Percentiles rank a stretch among this genome's conserved stretches.
phyloP scores from a whole-genome alignment of 1,140 invertebrate genomes.

The Phymorhynchus buccinoides region DNA sequence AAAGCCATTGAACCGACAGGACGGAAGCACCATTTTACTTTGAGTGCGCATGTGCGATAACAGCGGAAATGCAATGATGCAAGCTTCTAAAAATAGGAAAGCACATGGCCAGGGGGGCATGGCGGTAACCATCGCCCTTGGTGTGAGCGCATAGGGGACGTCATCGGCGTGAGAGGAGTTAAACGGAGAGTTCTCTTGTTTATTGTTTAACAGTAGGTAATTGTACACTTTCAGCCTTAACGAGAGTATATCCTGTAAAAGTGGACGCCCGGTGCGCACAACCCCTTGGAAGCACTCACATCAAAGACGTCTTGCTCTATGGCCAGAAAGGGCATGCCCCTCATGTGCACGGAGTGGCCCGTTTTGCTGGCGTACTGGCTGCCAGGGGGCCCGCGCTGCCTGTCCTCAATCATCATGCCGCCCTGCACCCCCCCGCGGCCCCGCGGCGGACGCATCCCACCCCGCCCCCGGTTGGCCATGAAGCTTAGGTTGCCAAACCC shows the following conservation, averaged over 20 bases:
- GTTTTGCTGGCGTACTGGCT: constrained; percentile 68
- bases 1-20: no score
- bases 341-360: constrained; percentile 84
- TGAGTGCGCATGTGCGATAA: no score
- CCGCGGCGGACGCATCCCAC: constrained; percentile 44
- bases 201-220: not conserved
- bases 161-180: no score
- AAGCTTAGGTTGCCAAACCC: constrained; percentile 58
- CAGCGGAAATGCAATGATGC: no score
- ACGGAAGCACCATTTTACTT: no score
- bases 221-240: no score
- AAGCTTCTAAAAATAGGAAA: no score
- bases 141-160: no score
- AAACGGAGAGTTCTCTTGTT: not conserved
- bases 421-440: constrained; percentile 27
- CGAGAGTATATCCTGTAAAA: no score
- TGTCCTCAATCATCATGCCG: constrained; percentile 68
- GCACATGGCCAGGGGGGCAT: no score
- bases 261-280: no score
- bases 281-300: constrained; percentile 58
- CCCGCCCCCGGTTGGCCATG: constrained; percentile 34
- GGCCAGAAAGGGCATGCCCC: constrained; percentile 83
- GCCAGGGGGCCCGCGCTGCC: constrained; percentile 60
- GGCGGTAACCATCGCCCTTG: no score
- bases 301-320: constrained; percentile 68